These are phyloP conservation scores for Cephus spinipes DNA, from an alignment of 2,888 invertebrate species.

Conservation along the genomic window DNA sequence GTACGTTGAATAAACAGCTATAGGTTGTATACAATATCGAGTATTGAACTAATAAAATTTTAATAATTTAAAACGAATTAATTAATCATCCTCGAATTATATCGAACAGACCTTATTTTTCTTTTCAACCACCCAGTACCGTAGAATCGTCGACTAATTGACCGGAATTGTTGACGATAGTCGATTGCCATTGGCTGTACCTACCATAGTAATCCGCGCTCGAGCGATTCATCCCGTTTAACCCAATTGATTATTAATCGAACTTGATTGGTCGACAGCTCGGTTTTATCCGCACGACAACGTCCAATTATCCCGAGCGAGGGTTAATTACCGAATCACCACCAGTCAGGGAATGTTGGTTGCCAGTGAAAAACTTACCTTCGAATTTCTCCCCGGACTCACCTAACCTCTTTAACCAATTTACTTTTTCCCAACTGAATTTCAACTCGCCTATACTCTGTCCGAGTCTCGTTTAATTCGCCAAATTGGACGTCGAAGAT, in stretches of 20 bases:
- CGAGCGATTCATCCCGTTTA: not conserved
- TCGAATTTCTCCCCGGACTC: not conserved
- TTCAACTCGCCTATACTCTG: not conserved
- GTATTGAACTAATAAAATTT: not conserved
- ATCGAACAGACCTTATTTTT: not conserved
- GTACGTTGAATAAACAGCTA: not conserved
- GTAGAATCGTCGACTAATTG: not conserved
- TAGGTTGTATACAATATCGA: not conserved
- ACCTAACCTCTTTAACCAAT: not conserved
- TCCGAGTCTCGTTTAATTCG: not conserved
- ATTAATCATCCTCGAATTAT: not conserved
- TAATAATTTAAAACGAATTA: not conserved
- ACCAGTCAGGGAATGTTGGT: not conserved
- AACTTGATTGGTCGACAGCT: not conserved
- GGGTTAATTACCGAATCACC: not conserved
- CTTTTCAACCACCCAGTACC: not conserved
- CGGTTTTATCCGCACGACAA: not conserved
- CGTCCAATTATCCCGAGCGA: not conserved
- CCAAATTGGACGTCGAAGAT: not conserved
- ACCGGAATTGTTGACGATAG: not conserved
- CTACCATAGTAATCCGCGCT: not conserved
- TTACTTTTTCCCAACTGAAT: not conserved
- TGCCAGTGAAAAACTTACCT: not conserved
- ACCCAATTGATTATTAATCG: not conserved
- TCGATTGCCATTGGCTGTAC: not conserved